A percentile compares a stretch with the other conserved stretches of the same genome.
phyloP scores from a whole-genome alignment of 1,140 invertebrate genomes.

The Trichonephila clavipes region DNA sequence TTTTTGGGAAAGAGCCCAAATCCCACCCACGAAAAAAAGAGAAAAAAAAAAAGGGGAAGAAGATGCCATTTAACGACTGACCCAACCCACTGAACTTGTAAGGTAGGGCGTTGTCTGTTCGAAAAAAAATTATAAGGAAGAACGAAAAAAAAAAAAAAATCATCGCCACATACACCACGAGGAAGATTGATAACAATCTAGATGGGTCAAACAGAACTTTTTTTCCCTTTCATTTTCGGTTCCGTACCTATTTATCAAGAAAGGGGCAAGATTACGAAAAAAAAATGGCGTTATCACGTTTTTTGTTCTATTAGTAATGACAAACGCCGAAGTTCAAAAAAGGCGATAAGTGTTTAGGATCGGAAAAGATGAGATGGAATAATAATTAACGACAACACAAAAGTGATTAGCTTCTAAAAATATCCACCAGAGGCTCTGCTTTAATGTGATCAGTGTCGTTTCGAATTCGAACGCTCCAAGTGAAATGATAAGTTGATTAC shows the following conservation, averaged over 20 bases:
- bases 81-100: not conserved
- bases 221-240: not conserved
- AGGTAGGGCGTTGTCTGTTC: not conserved
- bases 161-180: not conserved
- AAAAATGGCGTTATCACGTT: not conserved
- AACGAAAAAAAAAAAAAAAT: not conserved
- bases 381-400: not conserved
- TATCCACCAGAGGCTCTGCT: not conserved
- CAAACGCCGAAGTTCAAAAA: not conserved
- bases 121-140: not conserved
- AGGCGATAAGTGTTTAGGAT: not conserved
- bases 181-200: constrained; percentile 6
- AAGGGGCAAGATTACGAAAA: not conserved
- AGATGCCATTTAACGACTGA: not conserved
- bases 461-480: not conserved
- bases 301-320: not conserved
- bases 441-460: constrained; percentile 1
- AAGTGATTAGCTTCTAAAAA: constrained; percentile 20
- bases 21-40: not conserved
- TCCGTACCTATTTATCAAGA: not conserved
- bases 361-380: not conserved
- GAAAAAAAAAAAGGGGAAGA: not conserved
- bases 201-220: not conserved
- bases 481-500: not conserved
- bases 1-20: constrained; percentile 10